Evolutionary conservation across 2,888 invertebrate species (phyloP), one percentile per base, ranked within the genome.

Genomic region (Beris morrisii): DNA sequence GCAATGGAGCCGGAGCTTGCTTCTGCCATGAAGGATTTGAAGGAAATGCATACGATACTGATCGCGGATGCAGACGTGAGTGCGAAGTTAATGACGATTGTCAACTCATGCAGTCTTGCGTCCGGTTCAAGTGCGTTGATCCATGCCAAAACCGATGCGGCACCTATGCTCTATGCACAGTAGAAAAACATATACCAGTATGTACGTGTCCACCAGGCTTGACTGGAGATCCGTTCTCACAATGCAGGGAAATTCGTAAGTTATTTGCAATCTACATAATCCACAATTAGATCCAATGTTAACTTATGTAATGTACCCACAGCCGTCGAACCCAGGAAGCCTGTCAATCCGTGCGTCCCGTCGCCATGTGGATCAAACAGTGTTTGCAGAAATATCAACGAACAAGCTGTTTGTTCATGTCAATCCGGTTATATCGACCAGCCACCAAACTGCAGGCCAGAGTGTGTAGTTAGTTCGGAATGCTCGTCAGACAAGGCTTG

Each of bases 291-390:
- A 66, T 32, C 58, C 7, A 48, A 53, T 48, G 64, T 44, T 44
- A 44, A 12, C n/a, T 44, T 12, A 44, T 44, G n/a, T 2, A 44
- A 2, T 22, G 3, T 22, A 22, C 22, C 22, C 22, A 5, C 61
- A 61, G 61, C 15, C 5, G 22, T 61, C 30, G 15, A 38, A 4
- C 22, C 22, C 22, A 32, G 22, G 7, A 38, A 50, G 11, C 61
- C 61, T 44, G 73, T 83, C 67, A 88, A 92, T 75, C 92, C 92
- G 6, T 94, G 94, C 74, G 85, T 87, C 69, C 92, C 92, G 64
- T 88, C 91, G 30, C 93, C 94, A 0, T 95, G 94, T 77, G 95
- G 94, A 58, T 91, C 92, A 0, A 92, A 93, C 77, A 92, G 92
- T 76, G 90, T 92, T 76, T 94, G 94, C 70, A 85, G 92, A 74